phyloP scores from a whole-genome alignment of 2,113 vertebrate species.

The Rallus limicola region DNA sequence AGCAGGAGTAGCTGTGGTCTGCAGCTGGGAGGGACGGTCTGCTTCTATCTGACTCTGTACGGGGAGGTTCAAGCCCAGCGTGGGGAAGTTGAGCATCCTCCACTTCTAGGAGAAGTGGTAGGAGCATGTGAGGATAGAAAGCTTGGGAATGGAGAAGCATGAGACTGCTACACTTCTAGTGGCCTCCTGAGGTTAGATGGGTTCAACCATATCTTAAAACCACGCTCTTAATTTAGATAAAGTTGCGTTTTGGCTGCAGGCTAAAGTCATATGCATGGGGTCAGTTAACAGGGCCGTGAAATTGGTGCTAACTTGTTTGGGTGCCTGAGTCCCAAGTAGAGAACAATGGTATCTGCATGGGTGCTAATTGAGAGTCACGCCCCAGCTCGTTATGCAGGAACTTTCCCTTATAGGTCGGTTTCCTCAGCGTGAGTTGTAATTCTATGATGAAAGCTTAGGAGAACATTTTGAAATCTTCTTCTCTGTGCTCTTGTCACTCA shows the following conservation, averaged over 20 bases:
- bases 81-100: not conserved
- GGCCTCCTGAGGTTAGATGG: not conserved
- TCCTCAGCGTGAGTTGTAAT: not conserved
- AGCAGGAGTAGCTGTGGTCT: not conserved
- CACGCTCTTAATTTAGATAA: not conserved
- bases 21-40: accelerated
- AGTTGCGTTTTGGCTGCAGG: not conserved
- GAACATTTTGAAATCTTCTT: not conserved
- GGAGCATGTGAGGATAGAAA: not conserved
- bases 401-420: constrained; percentile 7
- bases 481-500: not conserved
- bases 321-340: not conserved
- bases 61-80: accelerated
- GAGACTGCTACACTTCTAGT: not conserved
- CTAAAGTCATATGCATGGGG: not conserved
- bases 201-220: not conserved
- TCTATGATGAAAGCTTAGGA: not conserved
- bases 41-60: accelerated
- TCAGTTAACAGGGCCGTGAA: not conserved
- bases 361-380: not conserved
- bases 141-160: accelerated
- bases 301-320: not conserved
- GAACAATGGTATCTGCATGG: not conserved
- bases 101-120: accelerated
- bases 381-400: not conserved